Percentiles rank a stretch among this genome's conserved stretches.
Evolutionary conservation across 2,888 invertebrate genomes (phyloP).

Genomic region (Athetis lepigone): DNA sequence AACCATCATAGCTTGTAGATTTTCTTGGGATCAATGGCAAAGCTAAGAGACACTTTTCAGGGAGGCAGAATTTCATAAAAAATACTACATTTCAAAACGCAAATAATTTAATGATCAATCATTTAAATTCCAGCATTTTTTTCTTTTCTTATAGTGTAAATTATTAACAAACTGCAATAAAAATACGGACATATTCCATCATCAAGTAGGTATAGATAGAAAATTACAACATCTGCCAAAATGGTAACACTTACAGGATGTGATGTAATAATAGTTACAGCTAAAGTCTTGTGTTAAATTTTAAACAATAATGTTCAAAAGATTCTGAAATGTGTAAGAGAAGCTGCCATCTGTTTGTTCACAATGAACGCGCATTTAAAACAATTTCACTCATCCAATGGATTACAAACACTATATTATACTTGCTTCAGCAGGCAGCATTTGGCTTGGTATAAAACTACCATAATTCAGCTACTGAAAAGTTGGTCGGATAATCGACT

Average conservation of each 20-base stretch:
- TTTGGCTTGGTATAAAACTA: constrained; percentile 12
- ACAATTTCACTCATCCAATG: constrained; percentile 12
- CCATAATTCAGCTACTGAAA: background rate
- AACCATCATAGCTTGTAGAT: too few species aligned
- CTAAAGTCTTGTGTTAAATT: constrained; percentile 34
- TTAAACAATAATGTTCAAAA: constrained; percentile 52
- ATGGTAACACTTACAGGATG: constrained; percentile 47
- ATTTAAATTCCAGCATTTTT: constrained; percentile 44
- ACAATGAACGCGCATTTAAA: constrained; percentile 8
- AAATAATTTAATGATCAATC: constrained; percentile 64
- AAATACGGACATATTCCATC: constrained; percentile 34
- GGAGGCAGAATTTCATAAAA: constrained; percentile 17
- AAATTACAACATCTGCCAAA: constrained; percentile 48
- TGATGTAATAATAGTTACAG: constrained; percentile 42
- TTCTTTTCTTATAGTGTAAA: constrained; percentile 38
- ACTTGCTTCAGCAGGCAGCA: constrained; percentile 2
- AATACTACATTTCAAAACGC: constrained; percentile 53
- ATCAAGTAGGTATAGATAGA: constrained; percentile 18
- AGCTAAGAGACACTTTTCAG: too few species aligned
- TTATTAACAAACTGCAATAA: constrained; percentile 51
- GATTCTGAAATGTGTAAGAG: constrained; percentile 27
- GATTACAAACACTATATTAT: constrained; percentile 2
- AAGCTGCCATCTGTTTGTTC: constrained; percentile 39
- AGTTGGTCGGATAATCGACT: background rate
- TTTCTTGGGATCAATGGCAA: too few species aligned